A percentile compares a stretch with the other conserved stretches of the same genome.
phyloP scores from a whole-genome alignment of 2,113 vertebrate species.

The Psittacula cyanocephala region DNA sequence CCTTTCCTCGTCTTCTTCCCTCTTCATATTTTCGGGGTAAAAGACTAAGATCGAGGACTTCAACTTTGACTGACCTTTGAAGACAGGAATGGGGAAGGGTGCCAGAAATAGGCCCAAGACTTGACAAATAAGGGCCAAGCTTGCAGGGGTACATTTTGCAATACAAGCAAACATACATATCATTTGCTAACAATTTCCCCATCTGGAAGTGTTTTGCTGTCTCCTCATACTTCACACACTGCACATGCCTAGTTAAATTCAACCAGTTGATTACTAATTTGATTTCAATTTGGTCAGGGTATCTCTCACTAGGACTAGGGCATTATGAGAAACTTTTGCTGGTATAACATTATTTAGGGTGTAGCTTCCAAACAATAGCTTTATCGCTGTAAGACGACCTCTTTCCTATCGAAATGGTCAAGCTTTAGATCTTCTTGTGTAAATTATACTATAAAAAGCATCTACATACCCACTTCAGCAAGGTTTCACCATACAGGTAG shows the following conservation, averaged over 20 bases:
- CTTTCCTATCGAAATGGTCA: not conserved
- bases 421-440: not conserved
- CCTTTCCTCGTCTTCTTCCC: not conserved
- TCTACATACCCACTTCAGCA: not conserved
- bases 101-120: not conserved
- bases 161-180: not conserved
- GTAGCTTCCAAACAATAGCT: not conserved
- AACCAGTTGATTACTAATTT: conserved; percentile 18
- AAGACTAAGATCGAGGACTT: not conserved
- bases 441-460: not conserved
- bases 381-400: not conserved
- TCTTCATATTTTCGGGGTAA: not conserved
- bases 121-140: not conserved
- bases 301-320: not conserved
- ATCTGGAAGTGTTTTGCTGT: conserved; percentile 41
- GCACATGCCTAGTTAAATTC: not conserved
- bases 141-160: not conserved
- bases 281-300: conserved; percentile 11
- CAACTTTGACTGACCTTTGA: not conserved
- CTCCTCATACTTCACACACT: not conserved
- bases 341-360: not conserved
- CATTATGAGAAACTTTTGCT: not conserved
- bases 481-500: not conserved
- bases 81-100: not conserved
- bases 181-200: not conserved